Percentiles rank a stretch among this genome's conserved stretches.
Conservation (phyloP, 2,797 vertebrate genomes). For the Urophycis tenuis region DNA sequence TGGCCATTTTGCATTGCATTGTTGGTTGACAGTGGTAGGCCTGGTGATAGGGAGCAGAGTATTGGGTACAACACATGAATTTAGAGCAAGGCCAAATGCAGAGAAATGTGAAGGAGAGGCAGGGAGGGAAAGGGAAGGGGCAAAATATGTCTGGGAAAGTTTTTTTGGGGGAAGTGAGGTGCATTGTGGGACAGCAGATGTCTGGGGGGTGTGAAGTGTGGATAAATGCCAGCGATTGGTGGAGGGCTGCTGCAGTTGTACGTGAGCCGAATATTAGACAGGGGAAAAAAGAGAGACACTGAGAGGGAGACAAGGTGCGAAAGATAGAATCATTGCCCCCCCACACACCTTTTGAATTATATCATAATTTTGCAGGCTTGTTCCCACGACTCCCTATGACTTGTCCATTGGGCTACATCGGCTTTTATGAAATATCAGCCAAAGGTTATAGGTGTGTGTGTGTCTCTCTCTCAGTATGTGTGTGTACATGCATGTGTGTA, state of each 20-base stretch:
- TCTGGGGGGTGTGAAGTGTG: slow-evolving; percentile 77
- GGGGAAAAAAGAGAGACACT: slow-evolving; percentile 62
- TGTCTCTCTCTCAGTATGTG: not conserved
- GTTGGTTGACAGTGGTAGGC: not conserved
- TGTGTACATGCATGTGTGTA: too few relatives aligned
- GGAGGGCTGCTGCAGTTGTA: slow-evolving; percentile 83
- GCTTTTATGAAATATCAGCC: too few relatives aligned
- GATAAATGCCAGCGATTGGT: slow-evolving; percentile 88
- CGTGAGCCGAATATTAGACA: slow-evolving; percentile 87
- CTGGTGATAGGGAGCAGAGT: not conserved
- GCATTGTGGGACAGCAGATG: slow-evolving; percentile 69
- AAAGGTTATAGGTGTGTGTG: not conserved
- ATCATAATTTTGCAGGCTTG: too few relatives aligned
- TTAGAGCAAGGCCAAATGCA: slow-evolving; percentile 43
- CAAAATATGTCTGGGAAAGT: slow-evolving; percentile 71
- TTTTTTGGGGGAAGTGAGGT: slow-evolving; percentile 67
- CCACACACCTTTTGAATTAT: too few relatives aligned
- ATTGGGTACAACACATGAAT: slow-evolving; percentile 34
- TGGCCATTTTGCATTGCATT: not conserved
- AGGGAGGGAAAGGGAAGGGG: slow-evolving; percentile 50
- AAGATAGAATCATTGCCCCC: too few relatives aligned
- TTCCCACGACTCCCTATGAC: too few relatives aligned
- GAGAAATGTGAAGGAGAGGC: slow-evolving; percentile 44
- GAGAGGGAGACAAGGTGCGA: slow-evolving; percentile 35
- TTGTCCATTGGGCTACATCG: too few relatives aligned